phyloP scores from a whole-genome alignment of 1,140 invertebrate species.

The Dreissena rostriformis region DNA sequence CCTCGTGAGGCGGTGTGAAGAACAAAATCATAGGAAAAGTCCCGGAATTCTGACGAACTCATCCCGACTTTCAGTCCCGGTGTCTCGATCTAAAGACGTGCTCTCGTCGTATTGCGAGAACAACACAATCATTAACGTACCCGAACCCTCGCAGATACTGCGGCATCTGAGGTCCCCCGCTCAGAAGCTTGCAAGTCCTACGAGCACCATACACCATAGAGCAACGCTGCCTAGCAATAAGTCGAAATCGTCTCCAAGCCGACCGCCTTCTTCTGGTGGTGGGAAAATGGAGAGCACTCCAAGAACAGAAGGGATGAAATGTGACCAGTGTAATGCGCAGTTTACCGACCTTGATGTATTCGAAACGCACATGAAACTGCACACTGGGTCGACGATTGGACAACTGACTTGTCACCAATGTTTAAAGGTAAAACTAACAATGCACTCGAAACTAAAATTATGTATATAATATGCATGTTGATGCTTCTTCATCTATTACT shows the following conservation, averaged over 20 bases:
- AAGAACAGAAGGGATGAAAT: constrained; percentile 84
- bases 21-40: not conserved
- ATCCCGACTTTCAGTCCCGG: not conserved
- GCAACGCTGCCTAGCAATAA: constrained; percentile 11
- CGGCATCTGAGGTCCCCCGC: constrained; percentile 43
- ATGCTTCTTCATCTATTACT: too few species aligned
- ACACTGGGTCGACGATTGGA: constrained; percentile 68
- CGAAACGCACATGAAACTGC: constrained; percentile 87
- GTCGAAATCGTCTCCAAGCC: constrained; percentile 21
- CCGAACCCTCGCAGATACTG: constrained; percentile 41
- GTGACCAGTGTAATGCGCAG: constrained; percentile 93
- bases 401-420: constrained; percentile 88
- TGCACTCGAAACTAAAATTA: too few species aligned
- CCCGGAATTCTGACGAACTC: not conserved
- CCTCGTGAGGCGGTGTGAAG: constrained; percentile 15
- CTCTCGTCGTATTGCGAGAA: constrained; percentile 8
- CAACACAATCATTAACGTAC: constrained; percentile 45
- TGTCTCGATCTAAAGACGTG: not conserved
- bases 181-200: constrained; percentile 16
- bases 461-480: too few species aligned
- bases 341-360: constrained; percentile 94
- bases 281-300: not conserved
- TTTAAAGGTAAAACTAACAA: constrained; percentile 78
- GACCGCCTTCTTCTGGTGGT: constrained; percentile 56
- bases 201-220: constrained; percentile 46